Evolutionary conservation across 1,140 invertebrate genomes (phyloP), one percentile per base, ranked within the genome.

Genomic region (Cydia fagiglandana): DNA sequence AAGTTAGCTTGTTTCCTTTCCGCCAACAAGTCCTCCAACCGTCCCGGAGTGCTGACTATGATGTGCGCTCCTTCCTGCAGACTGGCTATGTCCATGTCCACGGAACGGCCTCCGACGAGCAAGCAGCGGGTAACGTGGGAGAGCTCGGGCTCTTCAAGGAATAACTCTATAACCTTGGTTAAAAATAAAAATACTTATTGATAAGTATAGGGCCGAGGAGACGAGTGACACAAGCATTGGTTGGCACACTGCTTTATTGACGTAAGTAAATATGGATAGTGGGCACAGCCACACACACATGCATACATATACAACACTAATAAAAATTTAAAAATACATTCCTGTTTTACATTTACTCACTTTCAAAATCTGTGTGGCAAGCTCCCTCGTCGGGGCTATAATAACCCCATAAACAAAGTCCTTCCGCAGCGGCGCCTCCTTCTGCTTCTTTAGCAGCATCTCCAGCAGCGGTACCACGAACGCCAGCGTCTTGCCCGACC

Each of bases 401-500:
- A 99, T 95, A 5, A 99, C 93, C 1, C 96, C 97, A 73, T 97
- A 97, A 78, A 99, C 94, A 93, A 98, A 97, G 81, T 96, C 94
- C 80, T 95, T 94, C 82, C 96, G 96, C 93, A 97, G 95, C 1
- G 94, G 89, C 7, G 93, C 89, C n/a, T 95, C 94, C 75, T 94
- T 94, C 77, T 86, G 80, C 66, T 94, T 94, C 86, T 95, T 95
- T 81, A 96, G 93, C 45, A 99, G 87, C 74, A 98, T 96, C 93
- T 99, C 97, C 47, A 99, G 78, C 77, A 99, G 87, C 0, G 98
- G 98, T 64, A 99, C 95, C 10, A 99, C 89, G 93, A 99, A 99
- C 0, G 98, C 98, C 64, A 99, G 88, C 0, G 98, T 99, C 94
- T 99, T 99, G 0, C 98, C 98, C 87, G 98, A 99, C 3, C 98